Conservation (phyloP, 2,797 vertebrate genomes). For the Argentina silus region DNA sequence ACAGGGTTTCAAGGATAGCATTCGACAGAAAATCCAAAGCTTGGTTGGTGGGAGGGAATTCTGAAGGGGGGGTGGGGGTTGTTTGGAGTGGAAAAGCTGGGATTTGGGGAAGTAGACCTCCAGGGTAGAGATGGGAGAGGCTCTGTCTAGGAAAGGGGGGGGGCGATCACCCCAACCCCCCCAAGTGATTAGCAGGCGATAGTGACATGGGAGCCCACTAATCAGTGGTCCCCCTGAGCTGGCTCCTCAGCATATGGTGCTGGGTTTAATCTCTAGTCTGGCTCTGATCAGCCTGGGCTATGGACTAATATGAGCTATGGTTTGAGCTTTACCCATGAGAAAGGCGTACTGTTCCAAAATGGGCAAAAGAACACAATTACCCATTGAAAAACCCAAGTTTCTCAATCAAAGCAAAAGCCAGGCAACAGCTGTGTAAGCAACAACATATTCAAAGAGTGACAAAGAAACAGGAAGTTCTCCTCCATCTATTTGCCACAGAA, state of each 20-base stretch:
- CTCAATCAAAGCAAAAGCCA: too few relatives aligned
- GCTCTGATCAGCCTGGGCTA: slow-evolving; percentile 37
- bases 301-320: not conserved
- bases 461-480: not conserved
- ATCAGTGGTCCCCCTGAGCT: slow-evolving; percentile 34
- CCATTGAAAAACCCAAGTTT: too few relatives aligned
- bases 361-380: too few relatives aligned
- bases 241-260: slow-evolving; percentile 55
- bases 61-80: slow-evolving; percentile 36
- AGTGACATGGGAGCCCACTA: slow-evolving; percentile 58
- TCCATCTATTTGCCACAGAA: not conserved
- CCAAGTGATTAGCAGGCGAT: slow-evolving; percentile 56
- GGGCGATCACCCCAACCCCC: slow-evolving; percentile 41
- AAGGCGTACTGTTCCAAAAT: not conserved
- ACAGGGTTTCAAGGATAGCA: not conserved
- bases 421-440: too few relatives aligned
- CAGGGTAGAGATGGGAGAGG: slow-evolving; percentile 2
- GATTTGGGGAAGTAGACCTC: not conserved
- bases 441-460: not conserved
- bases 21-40: slow-evolving; percentile 15
- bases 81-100: not conserved
- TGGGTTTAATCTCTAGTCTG: slow-evolving; percentile 57
- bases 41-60: not conserved
- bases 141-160: slow-evolving; percentile 35
- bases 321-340: slow-evolving; percentile 37